These are phyloP conservation scores for Drosophila rufa DNA, from an alignment of 1,140 invertebrate species.

Conservation along the genomic window DNA sequence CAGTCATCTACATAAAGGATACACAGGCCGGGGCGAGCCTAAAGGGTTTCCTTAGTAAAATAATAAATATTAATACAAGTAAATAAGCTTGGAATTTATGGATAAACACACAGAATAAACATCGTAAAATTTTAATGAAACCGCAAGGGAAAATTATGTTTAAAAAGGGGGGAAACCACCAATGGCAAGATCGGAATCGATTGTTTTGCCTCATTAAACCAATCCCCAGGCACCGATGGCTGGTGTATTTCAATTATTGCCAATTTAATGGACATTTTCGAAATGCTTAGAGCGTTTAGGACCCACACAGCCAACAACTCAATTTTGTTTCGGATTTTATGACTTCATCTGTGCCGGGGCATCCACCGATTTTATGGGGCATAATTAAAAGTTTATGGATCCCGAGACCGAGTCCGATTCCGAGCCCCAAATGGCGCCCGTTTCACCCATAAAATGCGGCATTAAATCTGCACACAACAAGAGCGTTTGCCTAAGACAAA, in stretches of 20 bases:
- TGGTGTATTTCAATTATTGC: slow-evolving; percentile 18
- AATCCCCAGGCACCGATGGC: slow-evolving; percentile 3
- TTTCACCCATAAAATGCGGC: slow-evolving; percentile 49
- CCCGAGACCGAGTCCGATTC: not conserved
- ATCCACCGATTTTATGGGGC: slow-evolving; percentile 37
- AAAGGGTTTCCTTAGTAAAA: not conserved
- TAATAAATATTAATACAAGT: not conserved
- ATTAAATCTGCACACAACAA: slow-evolving; percentile 54
- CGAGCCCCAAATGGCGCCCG: slow-evolving; percentile 34
- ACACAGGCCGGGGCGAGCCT: not conserved
- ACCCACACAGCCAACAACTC: slow-evolving; percentile 37
- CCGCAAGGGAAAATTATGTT: not conserved
- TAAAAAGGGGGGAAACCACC: not conserved
- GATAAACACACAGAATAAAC: slow-evolving; percentile 3
- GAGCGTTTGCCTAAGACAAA: slow-evolving; percentile 51
- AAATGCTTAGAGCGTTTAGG: slow-evolving; percentile 5
- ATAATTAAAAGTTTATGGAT: slow-evolving; percentile 71
- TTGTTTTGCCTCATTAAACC: slow-evolving; percentile 16
- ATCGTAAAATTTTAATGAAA: not conserved
- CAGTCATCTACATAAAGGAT: slow-evolving; percentile 34
- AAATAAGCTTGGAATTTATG: not conserved
- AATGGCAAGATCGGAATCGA: not conserved
- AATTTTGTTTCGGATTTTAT: slow-evolving; percentile 46
- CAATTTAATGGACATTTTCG: slow-evolving; percentile 21
- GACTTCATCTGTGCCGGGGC: slow-evolving; percentile 38